These are phyloP conservation scores for Darevskia mixta DNA, from an alignment of 2,797 vertebrate species.

Conservation along the genomic window DNA sequence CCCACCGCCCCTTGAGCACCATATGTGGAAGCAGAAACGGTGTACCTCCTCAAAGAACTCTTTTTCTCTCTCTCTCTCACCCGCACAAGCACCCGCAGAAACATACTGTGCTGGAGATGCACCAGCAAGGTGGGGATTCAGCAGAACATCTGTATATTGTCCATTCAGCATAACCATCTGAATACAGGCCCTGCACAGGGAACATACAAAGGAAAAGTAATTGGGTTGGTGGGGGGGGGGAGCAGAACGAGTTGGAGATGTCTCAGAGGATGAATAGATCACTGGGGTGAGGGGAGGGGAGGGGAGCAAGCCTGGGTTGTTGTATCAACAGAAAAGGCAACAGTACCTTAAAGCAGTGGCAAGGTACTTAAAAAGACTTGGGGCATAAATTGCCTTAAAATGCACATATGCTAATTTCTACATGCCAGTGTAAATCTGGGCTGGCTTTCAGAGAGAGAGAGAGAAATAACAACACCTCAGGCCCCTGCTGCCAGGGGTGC, in stretches of 20 bases:
- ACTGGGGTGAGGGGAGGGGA: too few relatives aligned
- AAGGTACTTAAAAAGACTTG: too few relatives aligned
- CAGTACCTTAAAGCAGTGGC: too few relatives aligned
- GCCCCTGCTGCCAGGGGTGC: too few relatives aligned
- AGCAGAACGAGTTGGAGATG: background rate
- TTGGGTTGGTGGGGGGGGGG: background rate
- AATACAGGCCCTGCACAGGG: background rate
- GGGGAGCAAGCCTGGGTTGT: background rate
- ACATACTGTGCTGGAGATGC: background rate
- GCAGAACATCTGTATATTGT: background rate
- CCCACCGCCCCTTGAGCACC: too few relatives aligned
- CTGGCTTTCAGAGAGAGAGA: too few relatives aligned
- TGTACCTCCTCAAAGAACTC: background rate
- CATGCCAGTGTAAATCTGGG: too few relatives aligned
- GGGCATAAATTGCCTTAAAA: too few relatives aligned
- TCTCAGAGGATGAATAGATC: background rate
- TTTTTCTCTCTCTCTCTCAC: background rate
- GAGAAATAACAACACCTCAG: too few relatives aligned
- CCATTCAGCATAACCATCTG: conserved; percentile 10
- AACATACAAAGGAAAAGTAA: background rate
- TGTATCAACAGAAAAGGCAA: too few relatives aligned
- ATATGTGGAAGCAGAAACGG: background rate
- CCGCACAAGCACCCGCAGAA: background rate
- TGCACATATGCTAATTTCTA: too few relatives aligned
- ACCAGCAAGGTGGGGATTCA: conserved; percentile 11